Evolutionary conservation across 2,888 invertebrate genomes (phyloP).

Genomic region (Bellardia pandia): DNA sequence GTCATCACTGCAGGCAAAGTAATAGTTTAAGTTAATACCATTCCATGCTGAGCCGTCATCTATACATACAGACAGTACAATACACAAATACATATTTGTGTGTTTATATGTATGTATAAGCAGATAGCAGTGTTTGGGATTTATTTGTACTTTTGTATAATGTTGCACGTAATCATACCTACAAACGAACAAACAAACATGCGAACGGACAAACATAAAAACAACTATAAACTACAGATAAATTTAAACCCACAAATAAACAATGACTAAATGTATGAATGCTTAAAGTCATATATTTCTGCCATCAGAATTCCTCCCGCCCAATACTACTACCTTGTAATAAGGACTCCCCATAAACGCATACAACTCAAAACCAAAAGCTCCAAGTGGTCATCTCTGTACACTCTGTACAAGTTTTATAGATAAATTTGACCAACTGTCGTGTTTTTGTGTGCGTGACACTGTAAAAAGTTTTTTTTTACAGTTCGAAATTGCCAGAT

Average conservation of each 20-base stretch:
- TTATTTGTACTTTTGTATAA: conserved; percentile 44
- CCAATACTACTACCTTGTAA: background rate
- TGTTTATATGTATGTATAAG: no score
- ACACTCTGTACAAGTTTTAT: conserved; percentile 22
- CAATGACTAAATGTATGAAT: conserved; percentile 60
- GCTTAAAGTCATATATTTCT: conserved; percentile 32
- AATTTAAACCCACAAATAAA: conserved; percentile 63
- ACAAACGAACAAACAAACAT: conserved; percentile 45
- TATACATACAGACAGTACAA: conserved; percentile 6
- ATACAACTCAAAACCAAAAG: conserved; percentile 25
- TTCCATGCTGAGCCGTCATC: conserved; percentile 58
- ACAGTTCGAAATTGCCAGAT: conserved; percentile 19
- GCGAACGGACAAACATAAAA: conserved; percentile 3
- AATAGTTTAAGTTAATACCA: conserved; percentile 64
- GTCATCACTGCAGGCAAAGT: conserved; percentile 66
- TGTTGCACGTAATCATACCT: conserved; percentile 56
- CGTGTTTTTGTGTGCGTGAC: conserved; percentile 43
- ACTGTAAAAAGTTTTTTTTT: conserved; percentile 4
- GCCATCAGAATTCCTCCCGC: background rate
- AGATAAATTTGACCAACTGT: conserved; percentile 48
- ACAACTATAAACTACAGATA: conserved; percentile 49
- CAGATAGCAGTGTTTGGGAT: conserved; percentile 26
- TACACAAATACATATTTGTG: background rate
- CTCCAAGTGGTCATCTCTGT: conserved; percentile 40
- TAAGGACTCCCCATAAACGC: background rate